These are phyloP conservation scores for Crypturellus undulatus DNA, from an alignment of 2,113 vertebrate species.

Conservation along the genomic window DNA sequence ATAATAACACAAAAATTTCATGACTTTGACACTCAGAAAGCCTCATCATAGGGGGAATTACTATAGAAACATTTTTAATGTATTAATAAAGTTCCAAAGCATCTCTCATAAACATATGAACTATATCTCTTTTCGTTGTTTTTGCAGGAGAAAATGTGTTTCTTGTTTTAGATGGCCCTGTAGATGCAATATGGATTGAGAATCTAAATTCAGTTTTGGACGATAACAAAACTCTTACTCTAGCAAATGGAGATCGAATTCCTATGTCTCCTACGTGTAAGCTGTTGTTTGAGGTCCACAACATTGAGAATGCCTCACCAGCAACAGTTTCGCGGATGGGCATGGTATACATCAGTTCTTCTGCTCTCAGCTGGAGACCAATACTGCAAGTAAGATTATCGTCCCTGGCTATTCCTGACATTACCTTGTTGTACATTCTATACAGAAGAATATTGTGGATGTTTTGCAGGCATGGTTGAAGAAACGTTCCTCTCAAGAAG, in stretches of 20 bases:
- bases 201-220: slow-evolving; percentile 86
- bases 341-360: slow-evolving; percentile 85
- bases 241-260: slow-evolving; percentile 83
- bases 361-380: slow-evolving; percentile 79
- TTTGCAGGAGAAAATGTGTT: slow-evolving; percentile 82
- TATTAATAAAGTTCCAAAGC: neutral
- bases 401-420: neutral
- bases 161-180: slow-evolving; percentile 82
- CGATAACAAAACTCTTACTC: slow-evolving; percentile 83
- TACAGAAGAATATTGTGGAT: neutral
- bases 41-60: neutral
- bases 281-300: slow-evolving; percentile 83
- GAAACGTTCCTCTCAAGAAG: slow-evolving; percentile 78
- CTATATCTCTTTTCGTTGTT: neutral
- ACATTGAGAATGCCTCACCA: slow-evolving; percentile 83
- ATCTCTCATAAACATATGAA: neutral
- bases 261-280: slow-evolving; percentile 83
- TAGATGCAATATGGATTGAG: slow-evolving; percentile 85
- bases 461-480: slow-evolving; percentile 85
- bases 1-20: neutral
- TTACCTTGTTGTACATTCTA: neutral
- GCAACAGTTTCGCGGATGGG: slow-evolving; percentile 84
- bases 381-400: slow-evolving; percentile 76
- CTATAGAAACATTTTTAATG: neutral
- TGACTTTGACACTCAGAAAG: neutral